Percentiles rank a stretch among this genome's conserved stretches.
Conservation (phyloP, 1,140 invertebrate species). For the Magallana gigas region DNA sequence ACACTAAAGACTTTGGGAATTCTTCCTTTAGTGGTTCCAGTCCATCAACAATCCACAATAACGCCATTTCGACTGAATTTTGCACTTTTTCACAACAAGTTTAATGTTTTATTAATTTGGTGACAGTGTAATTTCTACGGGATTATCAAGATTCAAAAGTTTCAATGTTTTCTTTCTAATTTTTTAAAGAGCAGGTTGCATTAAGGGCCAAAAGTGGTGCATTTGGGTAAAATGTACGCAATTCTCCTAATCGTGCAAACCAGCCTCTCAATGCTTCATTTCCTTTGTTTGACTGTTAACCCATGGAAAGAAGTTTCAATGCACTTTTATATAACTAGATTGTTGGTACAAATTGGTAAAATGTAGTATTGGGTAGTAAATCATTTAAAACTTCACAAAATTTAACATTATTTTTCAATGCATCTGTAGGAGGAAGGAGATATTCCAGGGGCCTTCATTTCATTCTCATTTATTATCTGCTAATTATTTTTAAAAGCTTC, state of each 20-base stretch:
- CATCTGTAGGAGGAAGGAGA: too few relatives aligned
- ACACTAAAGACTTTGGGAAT: too few relatives aligned
- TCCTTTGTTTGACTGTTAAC: neutral
- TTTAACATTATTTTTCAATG: too few relatives aligned
- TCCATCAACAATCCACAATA: too few relatives aligned
- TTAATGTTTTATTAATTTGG: constrained; percentile 48
- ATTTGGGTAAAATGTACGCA: constrained; percentile 36
- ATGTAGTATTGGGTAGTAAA: too few relatives aligned
- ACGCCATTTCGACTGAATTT: too few relatives aligned
- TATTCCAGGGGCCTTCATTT: too few relatives aligned
- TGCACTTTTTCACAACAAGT: neutral
- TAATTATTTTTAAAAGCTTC: too few relatives aligned
- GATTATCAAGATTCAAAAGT: constrained; percentile 22
- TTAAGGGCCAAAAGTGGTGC: constrained; percentile 40
- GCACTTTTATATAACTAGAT: neutral
- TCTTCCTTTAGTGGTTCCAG: too few relatives aligned
- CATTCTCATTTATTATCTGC: too few relatives aligned
- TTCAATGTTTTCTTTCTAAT: constrained; percentile 41
- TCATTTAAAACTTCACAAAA: too few relatives aligned
- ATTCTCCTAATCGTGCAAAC: constrained; percentile 23
- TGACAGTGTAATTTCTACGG: constrained; percentile 20
- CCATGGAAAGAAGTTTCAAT: neutral
- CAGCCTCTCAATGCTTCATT: neutral
- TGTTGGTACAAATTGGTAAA: too few relatives aligned
- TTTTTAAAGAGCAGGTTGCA: constrained; percentile 45